These are phyloP conservation scores for Tupaia chinensis DNA, from an alignment of 2,113 vertebrate genomes.

Conservation along the genomic window DNA sequence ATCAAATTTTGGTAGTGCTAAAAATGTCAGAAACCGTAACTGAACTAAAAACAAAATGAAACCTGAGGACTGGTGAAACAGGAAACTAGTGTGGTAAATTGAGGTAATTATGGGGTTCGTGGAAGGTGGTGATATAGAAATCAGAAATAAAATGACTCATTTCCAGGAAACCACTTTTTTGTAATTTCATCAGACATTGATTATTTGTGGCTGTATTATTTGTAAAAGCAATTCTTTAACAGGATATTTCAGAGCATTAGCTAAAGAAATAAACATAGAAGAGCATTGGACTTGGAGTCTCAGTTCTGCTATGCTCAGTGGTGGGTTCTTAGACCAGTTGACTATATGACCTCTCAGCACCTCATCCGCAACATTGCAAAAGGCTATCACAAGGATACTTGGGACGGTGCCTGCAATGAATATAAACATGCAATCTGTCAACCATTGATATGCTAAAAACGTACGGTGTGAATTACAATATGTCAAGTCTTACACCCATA, in stretches of 20 bases:
- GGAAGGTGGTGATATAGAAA: neutral
- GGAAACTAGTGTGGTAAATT: neutral
- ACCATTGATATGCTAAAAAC: neutral
- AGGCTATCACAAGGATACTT: rapidly evolving
- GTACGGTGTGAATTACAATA: neutral
- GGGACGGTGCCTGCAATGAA: neutral
- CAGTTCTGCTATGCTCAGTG: neutral
- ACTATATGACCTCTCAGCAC: too few species aligned
- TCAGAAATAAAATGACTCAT: neutral
- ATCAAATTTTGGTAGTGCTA: neutral
- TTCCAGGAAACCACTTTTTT: neutral
- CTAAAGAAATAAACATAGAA: neutral
- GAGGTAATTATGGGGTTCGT: neutral
- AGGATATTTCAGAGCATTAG: neutral
- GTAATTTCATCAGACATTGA: slow-evolving; percentile 54
- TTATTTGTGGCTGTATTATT: slow-evolving; percentile 8
- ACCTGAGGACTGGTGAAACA: neutral
- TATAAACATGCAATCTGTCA: neutral
- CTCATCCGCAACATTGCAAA: neutral
- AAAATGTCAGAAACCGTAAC: neutral
- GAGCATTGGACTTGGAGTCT: neutral
- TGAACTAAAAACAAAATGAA: neutral
- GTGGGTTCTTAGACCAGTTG: neutral
- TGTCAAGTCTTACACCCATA: neutral
- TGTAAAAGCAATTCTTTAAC: slow-evolving; percentile 3